phyloP scores from a whole-genome alignment of 2,888 invertebrate genomes.

The Microplitis manilae region DNA sequence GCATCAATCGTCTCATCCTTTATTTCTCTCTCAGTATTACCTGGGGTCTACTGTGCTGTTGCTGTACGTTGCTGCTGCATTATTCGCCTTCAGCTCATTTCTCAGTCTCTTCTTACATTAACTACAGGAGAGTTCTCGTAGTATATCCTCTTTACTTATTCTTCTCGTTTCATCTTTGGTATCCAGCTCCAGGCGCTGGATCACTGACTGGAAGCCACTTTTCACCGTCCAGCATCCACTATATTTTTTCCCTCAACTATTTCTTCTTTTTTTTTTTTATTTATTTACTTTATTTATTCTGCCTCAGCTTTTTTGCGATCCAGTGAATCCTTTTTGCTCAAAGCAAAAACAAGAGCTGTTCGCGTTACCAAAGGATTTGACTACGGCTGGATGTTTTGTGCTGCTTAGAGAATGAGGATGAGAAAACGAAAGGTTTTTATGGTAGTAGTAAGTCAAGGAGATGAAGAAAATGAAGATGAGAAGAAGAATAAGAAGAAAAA shows the following conservation, averaged over 20 bases:
- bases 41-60: neutral
- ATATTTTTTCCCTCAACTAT: constrained; percentile 4
- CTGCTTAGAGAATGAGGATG: constrained; percentile 15
- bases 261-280: neutral
- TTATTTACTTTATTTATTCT: constrained; percentile 4
- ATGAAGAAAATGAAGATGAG: constrained; percentile 11
- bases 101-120: constrained; percentile 21
- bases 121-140: neutral
- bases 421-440: neutral
- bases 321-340: neutral
- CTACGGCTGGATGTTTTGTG: neutral
- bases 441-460: neutral
- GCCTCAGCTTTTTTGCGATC: constrained; percentile 2
- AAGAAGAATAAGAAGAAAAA: neutral
- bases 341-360: constrained; percentile 9
- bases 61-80: constrained; percentile 20
- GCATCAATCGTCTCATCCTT: constrained; percentile 11
- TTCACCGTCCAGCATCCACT: neutral
- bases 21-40: neutral
- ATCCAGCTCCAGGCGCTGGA: constrained; percentile 21
- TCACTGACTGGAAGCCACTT: constrained; percentile 34
- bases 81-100: constrained; percentile 21
- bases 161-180: constrained; percentile 11
- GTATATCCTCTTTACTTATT: neutral
- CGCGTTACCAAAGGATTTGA: neutral